Percentiles rank a stretch among this genome's conserved stretches.
These are phyloP conservation scores for Charadrius vociferus DNA, from an alignment of 2,113 vertebrate species.

Conservation along the genomic window DNA sequence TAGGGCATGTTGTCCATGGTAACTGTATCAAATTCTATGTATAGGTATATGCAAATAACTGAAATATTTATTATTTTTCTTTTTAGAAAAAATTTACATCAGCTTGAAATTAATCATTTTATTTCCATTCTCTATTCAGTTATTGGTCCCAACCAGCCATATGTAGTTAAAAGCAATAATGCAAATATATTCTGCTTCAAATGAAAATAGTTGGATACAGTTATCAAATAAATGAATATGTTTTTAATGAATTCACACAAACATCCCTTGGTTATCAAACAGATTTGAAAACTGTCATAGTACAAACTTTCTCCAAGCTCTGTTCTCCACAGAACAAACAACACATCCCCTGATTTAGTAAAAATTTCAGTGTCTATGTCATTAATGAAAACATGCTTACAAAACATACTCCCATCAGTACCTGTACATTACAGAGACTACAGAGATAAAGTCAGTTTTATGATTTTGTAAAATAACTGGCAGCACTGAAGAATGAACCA, in stretches of 20 bases:
- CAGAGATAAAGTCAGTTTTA: conserved; percentile 19
- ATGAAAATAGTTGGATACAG: not conserved
- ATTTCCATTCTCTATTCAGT: not conserved
- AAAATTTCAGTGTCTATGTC: not conserved
- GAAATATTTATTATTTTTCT: not conserved
- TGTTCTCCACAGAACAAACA: not conserved
- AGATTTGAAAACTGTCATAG: not conserved
- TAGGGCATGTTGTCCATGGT: not conserved
- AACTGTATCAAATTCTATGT: not conserved
- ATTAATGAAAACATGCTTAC: not conserved
- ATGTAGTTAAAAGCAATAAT: not conserved
- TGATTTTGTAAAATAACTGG: conserved; percentile 43
- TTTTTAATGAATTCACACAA: not conserved
- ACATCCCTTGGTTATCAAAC: not conserved
- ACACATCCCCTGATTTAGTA: not conserved
- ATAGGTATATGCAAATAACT: not conserved
- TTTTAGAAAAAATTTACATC: not conserved
- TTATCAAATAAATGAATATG: not conserved
- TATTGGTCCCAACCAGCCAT: not conserved
- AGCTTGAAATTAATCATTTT: not conserved
- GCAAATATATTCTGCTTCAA: not conserved
- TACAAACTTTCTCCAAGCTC: not conserved
- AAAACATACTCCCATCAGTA: conserved; percentile 23
- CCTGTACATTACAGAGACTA: not conserved
- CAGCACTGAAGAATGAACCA: conserved; percentile 19